phyloP scores from a whole-genome alignment of 2,888 invertebrate genomes.

The Crepidodera aurea region DNA sequence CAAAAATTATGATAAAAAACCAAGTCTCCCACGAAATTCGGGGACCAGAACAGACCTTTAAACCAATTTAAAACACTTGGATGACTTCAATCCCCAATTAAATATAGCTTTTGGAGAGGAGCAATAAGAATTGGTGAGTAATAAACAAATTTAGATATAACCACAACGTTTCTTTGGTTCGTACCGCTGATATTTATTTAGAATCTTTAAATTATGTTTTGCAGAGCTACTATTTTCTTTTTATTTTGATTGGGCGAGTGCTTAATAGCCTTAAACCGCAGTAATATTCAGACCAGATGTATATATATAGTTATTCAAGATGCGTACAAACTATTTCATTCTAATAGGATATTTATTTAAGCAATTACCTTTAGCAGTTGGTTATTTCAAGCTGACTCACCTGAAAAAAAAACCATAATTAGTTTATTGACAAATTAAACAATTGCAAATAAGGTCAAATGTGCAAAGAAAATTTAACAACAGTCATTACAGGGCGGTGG shows the following conservation, averaged over 20 bases:
- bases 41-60: slow-evolving; percentile 9
- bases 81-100: slow-evolving; percentile 25
- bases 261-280: slow-evolving; percentile 2
- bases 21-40: slow-evolving; percentile 8
- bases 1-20: neutral
- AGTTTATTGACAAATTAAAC: no score
- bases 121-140: slow-evolving; percentile 8
- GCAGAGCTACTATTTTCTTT: slow-evolving; percentile 3
- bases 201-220: neutral
- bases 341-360: no score
- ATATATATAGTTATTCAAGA: neutral
- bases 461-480: no score
- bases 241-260: neutral
- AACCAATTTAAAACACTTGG: slow-evolving; percentile 27
- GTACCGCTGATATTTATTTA: slow-evolving; percentile 21
- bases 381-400: no score
- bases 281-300: neutral
- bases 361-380: no score
- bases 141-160: slow-evolving; percentile 15
- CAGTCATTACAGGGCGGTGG: no score
- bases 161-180: slow-evolving; percentile 17
- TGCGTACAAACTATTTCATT: neutral
- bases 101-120: slow-evolving; percentile 7
- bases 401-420: no score
- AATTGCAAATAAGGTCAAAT: no score